phyloP scores from a whole-genome alignment of 2,888 invertebrate genomes.

The Andricus quercusramuli region DNA sequence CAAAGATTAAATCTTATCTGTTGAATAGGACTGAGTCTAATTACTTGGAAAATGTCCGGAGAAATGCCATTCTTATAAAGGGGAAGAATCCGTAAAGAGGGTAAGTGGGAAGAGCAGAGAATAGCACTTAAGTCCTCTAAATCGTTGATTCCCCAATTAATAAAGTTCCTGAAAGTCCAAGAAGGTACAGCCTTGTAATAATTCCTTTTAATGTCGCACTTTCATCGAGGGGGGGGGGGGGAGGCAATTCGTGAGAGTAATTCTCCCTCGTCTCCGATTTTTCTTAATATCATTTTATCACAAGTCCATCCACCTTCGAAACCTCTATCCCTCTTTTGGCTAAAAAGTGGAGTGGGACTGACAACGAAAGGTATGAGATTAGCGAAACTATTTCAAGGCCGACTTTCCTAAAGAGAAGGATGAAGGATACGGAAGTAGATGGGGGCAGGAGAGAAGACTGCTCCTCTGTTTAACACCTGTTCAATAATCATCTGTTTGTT shows the following conservation, averaged over 20 bases:
- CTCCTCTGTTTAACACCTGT: too few species aligned
- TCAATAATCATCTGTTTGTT: too few species aligned
- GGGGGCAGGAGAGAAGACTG: too few species aligned
- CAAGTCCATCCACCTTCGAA: too few species aligned
- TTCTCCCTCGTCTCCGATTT: neutral
- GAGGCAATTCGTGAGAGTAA: neutral
- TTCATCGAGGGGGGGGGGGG: slow-evolving; percentile 17
- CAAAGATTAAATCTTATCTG: neutral
- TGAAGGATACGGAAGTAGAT: too few species aligned
- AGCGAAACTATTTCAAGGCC: too few species aligned
- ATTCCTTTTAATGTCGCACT: slow-evolving; percentile 44
- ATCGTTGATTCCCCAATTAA: slow-evolving; percentile 6
- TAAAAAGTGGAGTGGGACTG: too few species aligned
- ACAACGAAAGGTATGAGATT: too few species aligned
- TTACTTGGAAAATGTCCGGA: neutral
- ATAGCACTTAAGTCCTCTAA: neutral
- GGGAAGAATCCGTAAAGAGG: neutral
- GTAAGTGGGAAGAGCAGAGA: neutral
- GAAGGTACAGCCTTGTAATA: neutral
- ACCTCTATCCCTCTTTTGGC: too few species aligned
- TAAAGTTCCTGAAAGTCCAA: neutral
- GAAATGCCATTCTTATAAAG: neutral
- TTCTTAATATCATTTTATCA: slow-evolving; percentile 6
- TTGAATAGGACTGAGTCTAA: neutral
- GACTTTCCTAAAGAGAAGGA: too few species aligned